phyloP scores from a whole-genome alignment of 2,797 vertebrate species.

The Lacerta bilineata region DNA sequence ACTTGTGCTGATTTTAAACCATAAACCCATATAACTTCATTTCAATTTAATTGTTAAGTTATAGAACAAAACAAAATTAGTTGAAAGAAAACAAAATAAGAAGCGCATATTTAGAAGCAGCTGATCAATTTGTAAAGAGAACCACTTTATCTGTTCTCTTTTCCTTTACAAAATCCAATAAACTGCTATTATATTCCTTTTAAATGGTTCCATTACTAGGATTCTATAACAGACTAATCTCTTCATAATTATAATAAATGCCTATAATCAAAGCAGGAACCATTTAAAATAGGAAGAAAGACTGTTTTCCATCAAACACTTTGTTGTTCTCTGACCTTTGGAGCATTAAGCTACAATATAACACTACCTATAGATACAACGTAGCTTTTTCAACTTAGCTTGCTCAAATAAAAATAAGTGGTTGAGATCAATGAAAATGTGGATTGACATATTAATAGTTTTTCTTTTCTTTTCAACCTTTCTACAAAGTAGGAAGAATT shows the following conservation, averaged over 20 bases:
- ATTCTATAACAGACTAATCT: constrained; percentile 85
- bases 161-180: constrained; percentile 90
- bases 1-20: constrained; percentile 23
- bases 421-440: constrained; percentile 71
- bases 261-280: constrained; percentile 90
- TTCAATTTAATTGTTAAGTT: constrained; percentile 49
- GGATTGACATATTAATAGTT: constrained; percentile 67
- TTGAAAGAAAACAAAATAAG: constrained; percentile 72
- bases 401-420: constrained; percentile 74
- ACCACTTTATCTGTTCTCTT: constrained; percentile 79
- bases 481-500: constrained; percentile 70
- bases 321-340: constrained; percentile 75
- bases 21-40: constrained; percentile 4
- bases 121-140: constrained; percentile 78
- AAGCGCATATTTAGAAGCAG: constrained; percentile 71
- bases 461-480: constrained; percentile 63
- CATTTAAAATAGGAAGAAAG: constrained; percentile 85
- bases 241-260: constrained; percentile 96
- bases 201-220: constrained; percentile 91
- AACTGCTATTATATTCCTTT: constrained; percentile 90
- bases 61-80: constrained; percentile 55
- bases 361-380: constrained; percentile 66
- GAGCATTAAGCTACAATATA: constrained; percentile 69
- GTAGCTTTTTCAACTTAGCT: constrained; percentile 64
- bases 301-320: constrained; percentile 90